phyloP scores from a whole-genome alignment of 2,888 invertebrate genomes.

The Pogonocherus hispidulus region DNA sequence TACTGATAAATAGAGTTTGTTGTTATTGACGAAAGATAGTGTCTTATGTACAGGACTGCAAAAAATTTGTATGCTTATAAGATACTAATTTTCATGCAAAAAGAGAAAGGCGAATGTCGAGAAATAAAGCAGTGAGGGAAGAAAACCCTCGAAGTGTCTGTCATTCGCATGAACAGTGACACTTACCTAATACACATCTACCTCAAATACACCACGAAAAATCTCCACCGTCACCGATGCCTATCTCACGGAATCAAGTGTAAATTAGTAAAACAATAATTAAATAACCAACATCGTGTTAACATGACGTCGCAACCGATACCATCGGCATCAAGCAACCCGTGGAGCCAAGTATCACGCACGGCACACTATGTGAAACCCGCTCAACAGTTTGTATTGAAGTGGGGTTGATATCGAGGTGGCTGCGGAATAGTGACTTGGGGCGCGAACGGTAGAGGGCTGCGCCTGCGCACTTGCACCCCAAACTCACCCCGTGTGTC shows the following conservation, averaged over 20 bases:
- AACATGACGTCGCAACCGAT: slow-evolving; percentile 60
- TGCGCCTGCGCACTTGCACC: slow-evolving; percentile 68
- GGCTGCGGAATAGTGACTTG: slow-evolving; percentile 59
- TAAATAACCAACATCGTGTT: slow-evolving; percentile 61
- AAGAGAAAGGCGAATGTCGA: too few relatives aligned
- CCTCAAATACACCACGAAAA: slow-evolving; percentile 9
- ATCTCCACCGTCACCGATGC: slow-evolving; percentile 47
- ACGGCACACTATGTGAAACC: slow-evolving; percentile 35
- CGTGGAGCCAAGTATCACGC: slow-evolving; percentile 42
- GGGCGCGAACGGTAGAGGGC: slow-evolving; percentile 67
- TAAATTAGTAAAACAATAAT: slow-evolving; percentile 61
- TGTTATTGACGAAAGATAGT: too few relatives aligned
- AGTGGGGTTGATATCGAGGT: slow-evolving; percentile 60
- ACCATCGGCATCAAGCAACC: slow-evolving; percentile 37
- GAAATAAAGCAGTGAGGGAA: not conserved
- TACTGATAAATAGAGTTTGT: too few relatives aligned
- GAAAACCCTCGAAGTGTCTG: not conserved
- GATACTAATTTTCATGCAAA: too few relatives aligned
- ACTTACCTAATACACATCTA: slow-evolving; percentile 30
- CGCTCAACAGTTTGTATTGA: slow-evolving; percentile 67
- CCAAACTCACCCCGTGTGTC: slow-evolving; percentile 54
- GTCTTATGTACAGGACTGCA: too few relatives aligned
- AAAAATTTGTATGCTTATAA: too few relatives aligned
- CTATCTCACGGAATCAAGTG: slow-evolving; percentile 58
- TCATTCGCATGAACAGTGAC: not conserved